Evolutionary conservation across 2,113 vertebrate species (phyloP).

Genomic region (Desmodus rotundus): DNA sequence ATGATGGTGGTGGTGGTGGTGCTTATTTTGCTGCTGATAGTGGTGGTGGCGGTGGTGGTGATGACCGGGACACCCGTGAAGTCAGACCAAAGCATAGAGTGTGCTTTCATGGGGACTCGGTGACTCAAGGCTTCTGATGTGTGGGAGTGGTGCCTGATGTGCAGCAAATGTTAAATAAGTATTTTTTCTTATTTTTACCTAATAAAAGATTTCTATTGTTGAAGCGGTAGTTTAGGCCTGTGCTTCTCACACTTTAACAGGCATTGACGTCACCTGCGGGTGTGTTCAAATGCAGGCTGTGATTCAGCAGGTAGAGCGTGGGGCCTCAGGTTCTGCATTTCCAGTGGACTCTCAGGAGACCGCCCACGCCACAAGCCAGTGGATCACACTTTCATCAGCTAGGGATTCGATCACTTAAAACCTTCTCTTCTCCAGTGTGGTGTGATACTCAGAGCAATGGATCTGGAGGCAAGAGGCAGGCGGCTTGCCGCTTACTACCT

Average conservation of each 20-base stretch:
- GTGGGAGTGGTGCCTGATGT: background rate
- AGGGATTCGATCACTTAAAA: background rate
- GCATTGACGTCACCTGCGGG: background rate
- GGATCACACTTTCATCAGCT: background rate
- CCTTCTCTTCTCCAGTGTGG: background rate
- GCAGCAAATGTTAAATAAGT: background rate
- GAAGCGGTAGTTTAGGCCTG: background rate
- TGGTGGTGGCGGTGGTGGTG: too few relatives aligned
- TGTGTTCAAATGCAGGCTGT: background rate
- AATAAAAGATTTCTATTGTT: background rate
- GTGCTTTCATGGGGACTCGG: background rate
- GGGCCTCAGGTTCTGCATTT: background rate
- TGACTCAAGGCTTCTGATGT: background rate
- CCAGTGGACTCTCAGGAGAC: background rate
- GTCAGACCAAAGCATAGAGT: background rate
- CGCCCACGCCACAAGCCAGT: background rate
- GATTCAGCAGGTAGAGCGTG: background rate
- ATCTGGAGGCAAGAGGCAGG: background rate
- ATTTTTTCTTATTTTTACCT: background rate
- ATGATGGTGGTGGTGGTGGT: background rate
- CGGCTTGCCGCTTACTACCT: background rate
- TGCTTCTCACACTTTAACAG: background rate
- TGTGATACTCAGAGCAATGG: background rate
- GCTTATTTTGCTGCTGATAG: background rate
- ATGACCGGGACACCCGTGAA: background rate